Base-by-base conservation (phyloP, 2,113 vertebrate genomes). In the Oncorhynchus tshawytscha region DNA sequence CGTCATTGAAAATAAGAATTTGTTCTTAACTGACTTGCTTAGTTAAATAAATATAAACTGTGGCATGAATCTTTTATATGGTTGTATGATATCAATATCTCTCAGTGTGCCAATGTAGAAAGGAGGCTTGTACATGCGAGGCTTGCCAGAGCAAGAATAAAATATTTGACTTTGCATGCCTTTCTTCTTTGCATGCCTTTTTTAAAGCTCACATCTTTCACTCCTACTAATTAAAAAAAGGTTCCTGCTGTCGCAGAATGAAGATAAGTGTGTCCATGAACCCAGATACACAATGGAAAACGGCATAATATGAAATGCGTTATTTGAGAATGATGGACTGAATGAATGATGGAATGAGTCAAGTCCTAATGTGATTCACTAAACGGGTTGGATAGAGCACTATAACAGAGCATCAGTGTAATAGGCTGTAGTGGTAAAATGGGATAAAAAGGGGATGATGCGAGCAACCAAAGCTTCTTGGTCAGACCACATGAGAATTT, bases 341-440 rank as follows among this genome's bases (percentile, higher is more conserved):
- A 15, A 18, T 15, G 51, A 20, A 18, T 15, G 51, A 20, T 31
- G 8, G 11, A 72, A n/a, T 48, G 68, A 34, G 70, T 24, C 49
- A 18, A 8, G 25, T n/a, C 39, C 64, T 75, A 66, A 75, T 57
- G 45, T 22, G 67, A 48, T 75, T 75, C 13, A 68, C 39, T 31
- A 3, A 29, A 9, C 49, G 3, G 24, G 8, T 4, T 25, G 22
- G n/a, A 4, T 48, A 29, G 39, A 22, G 57, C 11, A 51, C 48
- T 54, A 25, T 70, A 22, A 49, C 18, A 24, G 27, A 54, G 34
- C 24, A 57, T 78, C 3, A 48, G 65, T 48, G n/a, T 70, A 62
- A 48, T 12, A 22, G 29, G 27, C 9, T 31, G 29, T 34, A 22
- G 16, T 75, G 20, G 7, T 70, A 70, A 70, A 22, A 70, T n/a